Conservation (phyloP, 2,113 vertebrate genomes). For the Ailuropoda melanoleuca region DNA sequence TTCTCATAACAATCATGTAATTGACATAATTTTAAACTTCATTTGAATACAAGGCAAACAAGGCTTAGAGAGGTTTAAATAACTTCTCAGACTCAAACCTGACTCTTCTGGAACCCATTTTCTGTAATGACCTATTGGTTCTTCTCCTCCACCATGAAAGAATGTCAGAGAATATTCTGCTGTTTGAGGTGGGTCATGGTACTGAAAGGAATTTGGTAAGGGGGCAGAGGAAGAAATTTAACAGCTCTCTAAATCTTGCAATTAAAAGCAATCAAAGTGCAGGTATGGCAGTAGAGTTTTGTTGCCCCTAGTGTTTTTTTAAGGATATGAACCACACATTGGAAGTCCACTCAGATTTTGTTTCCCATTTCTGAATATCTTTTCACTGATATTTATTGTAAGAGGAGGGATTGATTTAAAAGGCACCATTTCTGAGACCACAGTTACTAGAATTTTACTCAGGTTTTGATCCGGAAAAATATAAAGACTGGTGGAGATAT, state of each 20-base stretch:
- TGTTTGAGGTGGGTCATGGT: not conserved
- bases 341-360: not conserved
- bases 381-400: not conserved
- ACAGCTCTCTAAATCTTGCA: not conserved
- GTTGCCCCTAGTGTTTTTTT: not conserved
- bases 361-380: not conserved
- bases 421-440: not conserved
- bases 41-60: not conserved
- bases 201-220: not conserved
- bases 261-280: not conserved
- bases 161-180: not conserved
- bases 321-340: not conserved
- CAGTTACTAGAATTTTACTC: not conserved
- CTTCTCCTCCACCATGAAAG: not conserved
- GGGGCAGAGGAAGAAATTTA: not conserved
- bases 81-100: not conserved
- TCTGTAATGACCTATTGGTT: not conserved
- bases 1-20: constrained; percentile 1
- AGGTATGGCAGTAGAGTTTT: not conserved
- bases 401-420: not conserved
- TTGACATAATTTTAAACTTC: not conserved
- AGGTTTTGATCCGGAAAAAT: constrained; percentile 25
- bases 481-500: not conserved
- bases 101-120: not conserved
- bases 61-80: not conserved